phyloP scores from a whole-genome alignment of 2,888 invertebrate genomes.

The Emesis furor region DNA sequence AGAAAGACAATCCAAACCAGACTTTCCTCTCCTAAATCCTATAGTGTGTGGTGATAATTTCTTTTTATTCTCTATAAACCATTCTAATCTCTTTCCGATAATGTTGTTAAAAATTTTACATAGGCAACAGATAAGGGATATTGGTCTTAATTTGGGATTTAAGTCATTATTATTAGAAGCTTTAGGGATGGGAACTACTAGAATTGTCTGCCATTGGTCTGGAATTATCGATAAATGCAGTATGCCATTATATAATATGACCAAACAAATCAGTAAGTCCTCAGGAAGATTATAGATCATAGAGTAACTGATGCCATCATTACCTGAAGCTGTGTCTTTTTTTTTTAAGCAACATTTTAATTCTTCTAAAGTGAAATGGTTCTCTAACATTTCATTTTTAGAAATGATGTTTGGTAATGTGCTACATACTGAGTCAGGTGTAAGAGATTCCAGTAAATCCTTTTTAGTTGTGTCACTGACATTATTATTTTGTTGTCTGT shows the following conservation, averaged over 20 bases:
- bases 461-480: neutral
- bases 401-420: neutral
- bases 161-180: neutral
- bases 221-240: neutral
- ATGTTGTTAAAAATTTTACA: neutral
- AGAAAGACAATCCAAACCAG: constrained; percentile 53
- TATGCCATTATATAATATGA: neutral
- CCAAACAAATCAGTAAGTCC: neutral
- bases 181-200: neutral
- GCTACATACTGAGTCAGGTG: neutral
- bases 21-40: constrained; percentile 58
- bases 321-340: constrained; percentile 19
- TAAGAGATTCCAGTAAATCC: neutral
- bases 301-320: constrained; percentile 11
- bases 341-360: constrained; percentile 5
- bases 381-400: neutral
- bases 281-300: constrained; percentile 4
- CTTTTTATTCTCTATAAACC: constrained; percentile 55
- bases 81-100: constrained; percentile 37
- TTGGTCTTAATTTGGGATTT: neutral
- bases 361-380: constrained; percentile 9
- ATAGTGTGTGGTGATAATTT: constrained; percentile 39
- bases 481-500: constrained; percentile 5
- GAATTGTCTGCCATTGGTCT: neutral
- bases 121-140: neutral